Base-by-base conservation (phyloP, 2,888 invertebrate species). In the Brenthis daphne region DNA sequence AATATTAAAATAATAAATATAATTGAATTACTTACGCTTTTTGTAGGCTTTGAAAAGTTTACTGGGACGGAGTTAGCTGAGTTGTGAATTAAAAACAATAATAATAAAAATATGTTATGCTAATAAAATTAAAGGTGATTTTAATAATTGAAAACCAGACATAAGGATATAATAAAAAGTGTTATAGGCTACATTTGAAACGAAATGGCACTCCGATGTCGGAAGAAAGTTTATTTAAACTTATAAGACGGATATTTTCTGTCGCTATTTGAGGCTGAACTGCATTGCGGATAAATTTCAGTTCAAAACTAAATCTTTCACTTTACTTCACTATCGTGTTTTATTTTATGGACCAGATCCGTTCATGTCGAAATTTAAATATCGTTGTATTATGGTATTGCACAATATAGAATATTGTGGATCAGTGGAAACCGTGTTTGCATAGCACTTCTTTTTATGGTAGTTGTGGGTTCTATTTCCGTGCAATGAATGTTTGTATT, bases 231-330 rank as follows among this genome's bases (percentile, higher is more conserved):
- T 67, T 67, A 61, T 50, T 63, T 61, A 67, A 67, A 63, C 51
- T 67, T 54, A 50, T 57, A 61, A 63, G 60, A 67, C 50, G 67
- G 61, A 67, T 67, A 67, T 55, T 66, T 61, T 67, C 67, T 33
- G 50, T 37, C 43, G 48, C 55, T 66, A 60, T 60, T 63, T 24
- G 20, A 33, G 60, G 53, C 61, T 53, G 60, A 66, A 61, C 67
- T 67, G 67, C 67, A 67, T 61, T 67, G 67, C 67, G 61, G 67
- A 67, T 55, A 58, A 54, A 54, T 67, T 67, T 56, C 67, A 50
- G 56, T 61, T 60, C 51, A 50, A 24, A 67, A 63, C 50, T 56
- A 56, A 61, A 67, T 67, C 51, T 50, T 63, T 57, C 61, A 67
- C 55, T 67, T 67, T 53, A 63, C 11, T 61, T 61, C 53, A 53